Percentiles rank a stretch among this genome's conserved stretches.
Evolutionary conservation across 2,797 vertebrate species (phyloP).

Genomic region (Sphenodon punctatus): DNA sequence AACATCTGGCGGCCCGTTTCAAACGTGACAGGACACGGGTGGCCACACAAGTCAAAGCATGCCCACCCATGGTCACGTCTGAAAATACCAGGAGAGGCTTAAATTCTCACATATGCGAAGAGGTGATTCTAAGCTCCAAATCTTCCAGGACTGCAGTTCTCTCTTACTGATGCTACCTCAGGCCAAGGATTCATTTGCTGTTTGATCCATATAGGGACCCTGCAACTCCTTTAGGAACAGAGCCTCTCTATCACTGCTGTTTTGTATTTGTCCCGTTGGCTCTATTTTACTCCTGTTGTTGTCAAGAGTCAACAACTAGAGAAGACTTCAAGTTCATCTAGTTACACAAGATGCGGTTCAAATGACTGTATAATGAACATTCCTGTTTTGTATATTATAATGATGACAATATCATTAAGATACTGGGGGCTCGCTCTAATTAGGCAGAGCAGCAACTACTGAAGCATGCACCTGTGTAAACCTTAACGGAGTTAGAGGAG

Average conservation of each 20-base stretch:
- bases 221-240: rapidly evolving
- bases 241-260: neutral
- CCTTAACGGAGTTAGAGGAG: neutral
- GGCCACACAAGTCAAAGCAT: too few species aligned
- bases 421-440: neutral
- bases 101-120: neutral
- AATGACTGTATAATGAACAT: neutral
- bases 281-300: rapidly evolving
- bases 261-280: rapidly evolving
- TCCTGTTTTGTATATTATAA: neutral
- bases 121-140: neutral
- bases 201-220: too few species aligned
- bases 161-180: neutral
- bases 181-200: too few species aligned
- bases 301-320: neutral
- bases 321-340: neutral
- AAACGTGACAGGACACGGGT: too few species aligned
- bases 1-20: too few species aligned
- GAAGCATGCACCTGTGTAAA: rapidly evolving
- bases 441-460: neutral
- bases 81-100: neutral
- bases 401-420: neutral
- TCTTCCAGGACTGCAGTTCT: neutral
- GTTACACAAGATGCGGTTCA: neutral
- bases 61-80: too few species aligned